These are phyloP conservation scores for Homarus americanus DNA, from an alignment of 1,140 invertebrate genomes.

Conservation along the genomic window DNA sequence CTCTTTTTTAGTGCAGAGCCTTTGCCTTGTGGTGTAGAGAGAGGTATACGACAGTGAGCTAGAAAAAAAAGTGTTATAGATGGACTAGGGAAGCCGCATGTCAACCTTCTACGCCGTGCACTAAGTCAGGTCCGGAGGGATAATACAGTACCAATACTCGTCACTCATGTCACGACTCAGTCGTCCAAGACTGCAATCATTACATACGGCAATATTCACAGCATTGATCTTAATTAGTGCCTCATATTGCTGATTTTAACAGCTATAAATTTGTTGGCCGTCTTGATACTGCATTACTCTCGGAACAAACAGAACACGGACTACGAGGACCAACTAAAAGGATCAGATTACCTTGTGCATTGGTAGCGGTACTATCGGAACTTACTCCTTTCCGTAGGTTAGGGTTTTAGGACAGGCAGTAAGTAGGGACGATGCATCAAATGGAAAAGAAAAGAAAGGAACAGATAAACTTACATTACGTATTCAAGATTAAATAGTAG, in stretches of 20 bases:
- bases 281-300: constrained; percentile 31
- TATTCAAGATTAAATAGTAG: constrained; percentile 13
- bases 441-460: constrained; percentile 41
- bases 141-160: constrained; percentile 10
- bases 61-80: background rate
- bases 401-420: constrained; percentile 53
- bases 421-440: constrained; percentile 54
- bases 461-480: constrained; percentile 31
- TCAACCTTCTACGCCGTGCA: constrained; percentile 30
- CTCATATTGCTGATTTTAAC: background rate
- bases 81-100: constrained; percentile 4
- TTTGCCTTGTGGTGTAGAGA: constrained; percentile 21
- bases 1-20: constrained; percentile 3
- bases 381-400: constrained; percentile 41
- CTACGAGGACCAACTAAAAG: constrained; percentile 37
- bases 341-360: constrained; percentile 51
- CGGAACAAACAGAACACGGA: constrained; percentile 40
- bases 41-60: constrained; percentile 6
- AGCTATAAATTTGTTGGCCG: background rate
- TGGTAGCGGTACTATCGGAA: constrained; percentile 49
- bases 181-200: background rate
- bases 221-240: background rate
- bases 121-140: constrained; percentile 1
- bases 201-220: background rate
- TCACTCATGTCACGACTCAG: background rate